These are phyloP conservation scores for Seison nebaliae DNA, from an alignment of 1,140 invertebrate genomes.

Conservation along the genomic window DNA sequence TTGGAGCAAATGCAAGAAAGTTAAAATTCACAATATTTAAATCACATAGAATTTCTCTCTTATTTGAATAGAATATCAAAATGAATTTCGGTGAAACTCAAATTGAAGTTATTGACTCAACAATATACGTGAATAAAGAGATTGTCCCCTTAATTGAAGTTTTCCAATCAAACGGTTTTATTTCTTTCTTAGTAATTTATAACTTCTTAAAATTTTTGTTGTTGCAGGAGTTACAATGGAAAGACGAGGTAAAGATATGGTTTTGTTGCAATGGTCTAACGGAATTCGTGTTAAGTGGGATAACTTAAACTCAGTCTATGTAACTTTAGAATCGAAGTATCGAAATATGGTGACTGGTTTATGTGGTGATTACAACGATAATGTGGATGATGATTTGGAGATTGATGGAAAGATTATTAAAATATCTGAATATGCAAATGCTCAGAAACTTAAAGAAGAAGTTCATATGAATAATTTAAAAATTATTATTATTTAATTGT, in stretches of 20 bases:
- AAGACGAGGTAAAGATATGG: conserved; percentile 40
- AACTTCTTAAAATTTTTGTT: conserved; percentile 30
- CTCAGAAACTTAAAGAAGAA: neutral
- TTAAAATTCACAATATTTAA: neutral
- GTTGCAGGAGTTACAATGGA: conserved; percentile 40
- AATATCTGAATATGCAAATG: neutral
- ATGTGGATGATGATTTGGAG: conserved; percentile 34
- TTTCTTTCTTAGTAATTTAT: conserved; percentile 30
- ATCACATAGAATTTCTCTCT: neutral
- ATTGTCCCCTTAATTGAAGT: conserved; percentile 28
- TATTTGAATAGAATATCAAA: neutral
- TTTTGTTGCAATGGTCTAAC: conserved; percentile 42
- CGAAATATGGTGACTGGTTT: conserved; percentile 52
- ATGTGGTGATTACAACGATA: conserved; percentile 47
- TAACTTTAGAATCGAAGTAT: conserved; percentile 39
- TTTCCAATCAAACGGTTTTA: conserved; percentile 20
- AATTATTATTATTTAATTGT: neutral
- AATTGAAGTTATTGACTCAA: conserved; percentile 1
- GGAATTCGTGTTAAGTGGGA: conserved; percentile 45
- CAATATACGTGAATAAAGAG: conserved; percentile 1
- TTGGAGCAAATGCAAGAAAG: conserved; percentile 6
- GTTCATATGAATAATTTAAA: neutral
- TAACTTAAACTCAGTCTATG: conserved; percentile 27
- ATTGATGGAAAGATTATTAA: conserved; percentile 5
- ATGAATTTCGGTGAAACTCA: conserved; percentile 3